phyloP scores from a whole-genome alignment of 2,113 vertebrate species.

The Antechinus stuartii region DNA sequence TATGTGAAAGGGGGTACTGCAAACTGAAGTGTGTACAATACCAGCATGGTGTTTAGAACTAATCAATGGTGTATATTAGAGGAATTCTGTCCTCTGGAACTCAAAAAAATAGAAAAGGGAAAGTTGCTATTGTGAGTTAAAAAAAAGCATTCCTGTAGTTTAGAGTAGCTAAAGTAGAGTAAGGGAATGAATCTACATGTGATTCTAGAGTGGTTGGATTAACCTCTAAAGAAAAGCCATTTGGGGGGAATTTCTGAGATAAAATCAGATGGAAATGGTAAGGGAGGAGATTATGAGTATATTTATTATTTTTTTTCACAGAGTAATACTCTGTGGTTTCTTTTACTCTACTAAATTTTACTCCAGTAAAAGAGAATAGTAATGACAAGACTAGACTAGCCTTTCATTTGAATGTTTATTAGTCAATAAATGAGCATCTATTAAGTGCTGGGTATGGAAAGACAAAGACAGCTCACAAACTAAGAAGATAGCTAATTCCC shows the following conservation, averaged over 20 bases:
- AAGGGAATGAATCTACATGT: neutral
- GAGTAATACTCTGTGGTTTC: neutral
- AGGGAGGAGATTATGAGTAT: neutral
- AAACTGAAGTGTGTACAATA: neutral
- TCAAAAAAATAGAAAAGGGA: neutral
- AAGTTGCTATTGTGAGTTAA: neutral
- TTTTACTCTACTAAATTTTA: no score
- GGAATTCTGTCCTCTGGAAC: neutral
- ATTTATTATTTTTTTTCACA: neutral
- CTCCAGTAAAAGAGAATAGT: neutral
- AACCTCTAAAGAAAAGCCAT: neutral
- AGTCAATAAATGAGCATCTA: neutral
- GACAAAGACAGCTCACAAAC: no score
- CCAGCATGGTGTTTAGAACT: neutral
- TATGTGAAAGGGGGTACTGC: neutral
- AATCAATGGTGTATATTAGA: neutral
- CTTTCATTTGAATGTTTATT: neutral
- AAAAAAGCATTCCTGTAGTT: neutral
- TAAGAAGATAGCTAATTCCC: no score
- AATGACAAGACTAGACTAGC: neutral
- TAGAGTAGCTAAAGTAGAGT: no score
- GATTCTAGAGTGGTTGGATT: neutral
- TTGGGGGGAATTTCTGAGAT: neutral
- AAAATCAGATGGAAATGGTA: neutral
- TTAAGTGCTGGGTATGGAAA: neutral